phyloP scores from a whole-genome alignment of 2,797 vertebrate species.

The Enteromius mattozi region DNA sequence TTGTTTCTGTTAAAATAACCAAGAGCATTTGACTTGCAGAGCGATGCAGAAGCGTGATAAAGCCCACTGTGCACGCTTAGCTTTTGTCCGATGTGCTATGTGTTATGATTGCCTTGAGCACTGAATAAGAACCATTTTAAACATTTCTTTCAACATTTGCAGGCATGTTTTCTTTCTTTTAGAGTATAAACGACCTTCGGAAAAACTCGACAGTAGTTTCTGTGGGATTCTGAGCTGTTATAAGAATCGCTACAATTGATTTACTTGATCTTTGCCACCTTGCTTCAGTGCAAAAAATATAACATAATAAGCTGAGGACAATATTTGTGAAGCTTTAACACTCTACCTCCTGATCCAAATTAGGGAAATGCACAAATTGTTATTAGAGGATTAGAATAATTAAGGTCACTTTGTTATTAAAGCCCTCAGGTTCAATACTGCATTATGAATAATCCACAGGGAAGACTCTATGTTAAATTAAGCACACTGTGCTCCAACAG shows the following conservation, averaged over 20 bases:
- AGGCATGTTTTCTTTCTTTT: conserved; percentile 1
- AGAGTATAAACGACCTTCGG: conserved; percentile 22
- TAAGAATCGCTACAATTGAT: not conserved
- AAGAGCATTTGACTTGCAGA: conserved; percentile 45
- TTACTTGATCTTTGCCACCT: not conserved
- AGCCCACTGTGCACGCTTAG: conserved; percentile 9
- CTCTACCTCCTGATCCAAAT: not conserved
- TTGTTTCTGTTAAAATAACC: conserved; percentile 35
- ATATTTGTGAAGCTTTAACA: conserved; percentile 11
- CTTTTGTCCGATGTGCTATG: conserved; percentile 28
- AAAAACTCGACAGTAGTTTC: not conserved
- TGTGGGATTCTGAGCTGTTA: not conserved
- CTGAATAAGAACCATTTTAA: conserved; percentile 28
- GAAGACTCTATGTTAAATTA: conserved; percentile 33
- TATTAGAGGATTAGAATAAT: conserved; percentile 40
- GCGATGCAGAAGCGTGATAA: conserved; percentile 13
- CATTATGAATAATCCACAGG: conserved; percentile 42
- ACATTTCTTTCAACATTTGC: conserved; percentile 26
- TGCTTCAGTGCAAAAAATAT: not conserved
- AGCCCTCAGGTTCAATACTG: conserved; percentile 29
- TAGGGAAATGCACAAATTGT: conserved; percentile 25
- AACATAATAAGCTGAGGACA: not conserved
- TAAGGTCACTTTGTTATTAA: conserved; percentile 33
- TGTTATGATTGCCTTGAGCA: conserved; percentile 39
- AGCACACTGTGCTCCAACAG: conserved; percentile 20